These are phyloP conservation scores for Limnephilus auricula DNA, from an alignment of 2,888 invertebrate species.

Conservation along the genomic window DNA sequence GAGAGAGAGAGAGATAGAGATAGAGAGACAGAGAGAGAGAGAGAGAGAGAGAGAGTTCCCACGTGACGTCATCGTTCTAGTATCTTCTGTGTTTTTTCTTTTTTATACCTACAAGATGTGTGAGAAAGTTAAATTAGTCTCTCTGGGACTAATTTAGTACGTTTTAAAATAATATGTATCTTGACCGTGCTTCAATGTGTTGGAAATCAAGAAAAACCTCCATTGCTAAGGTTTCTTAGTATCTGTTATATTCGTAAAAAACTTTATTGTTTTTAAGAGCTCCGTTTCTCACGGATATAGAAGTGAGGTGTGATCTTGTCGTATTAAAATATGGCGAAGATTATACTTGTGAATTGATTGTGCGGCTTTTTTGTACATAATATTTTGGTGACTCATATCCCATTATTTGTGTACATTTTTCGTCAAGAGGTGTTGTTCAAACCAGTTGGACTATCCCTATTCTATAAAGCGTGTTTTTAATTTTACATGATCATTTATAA, in stretches of 20 bases:
- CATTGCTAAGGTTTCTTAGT: neutral
- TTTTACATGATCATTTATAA: too few relatives aligned
- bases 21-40: too few relatives aligned
- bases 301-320: neutral
- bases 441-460: neutral
- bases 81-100: too few relatives aligned
- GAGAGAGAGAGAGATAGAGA: too few relatives aligned
- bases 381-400: neutral
- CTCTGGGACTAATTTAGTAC: neutral
- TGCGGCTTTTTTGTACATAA: neutral
- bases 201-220: neutral
- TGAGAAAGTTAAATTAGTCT: too few relatives aligned
- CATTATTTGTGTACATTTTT: neutral
- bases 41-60: too few relatives aligned
- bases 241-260: constrained; percentile 20
- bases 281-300: constrained; percentile 35
- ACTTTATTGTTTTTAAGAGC: constrained; percentile 27
- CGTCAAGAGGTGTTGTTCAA: neutral
- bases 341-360: neutral
- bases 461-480: too few relatives aligned
- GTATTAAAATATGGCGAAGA: neutral
- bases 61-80: too few relatives aligned
- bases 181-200: constrained; percentile 5
- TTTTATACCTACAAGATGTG: too few relatives aligned
- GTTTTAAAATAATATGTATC: neutral